Evolutionary conservation across 2,797 vertebrate species (phyloP).

Genomic region (Petrocephalus sullivani): DNA sequence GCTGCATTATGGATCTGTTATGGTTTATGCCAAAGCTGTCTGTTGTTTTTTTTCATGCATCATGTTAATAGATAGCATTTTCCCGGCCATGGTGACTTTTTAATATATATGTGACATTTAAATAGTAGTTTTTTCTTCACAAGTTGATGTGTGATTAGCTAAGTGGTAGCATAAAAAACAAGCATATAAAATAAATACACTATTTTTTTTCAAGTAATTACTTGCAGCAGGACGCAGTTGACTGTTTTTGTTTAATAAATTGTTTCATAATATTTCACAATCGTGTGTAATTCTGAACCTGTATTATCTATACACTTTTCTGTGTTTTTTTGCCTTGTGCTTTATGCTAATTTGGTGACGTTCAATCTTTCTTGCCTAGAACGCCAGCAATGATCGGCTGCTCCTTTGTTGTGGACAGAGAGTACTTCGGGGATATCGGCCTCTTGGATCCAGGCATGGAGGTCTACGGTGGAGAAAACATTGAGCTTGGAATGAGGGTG

Average conservation of each 20-base stretch:
- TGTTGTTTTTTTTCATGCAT: background rate
- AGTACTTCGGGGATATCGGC: slow-evolving; percentile 92
- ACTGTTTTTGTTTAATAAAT: too few relatives aligned
- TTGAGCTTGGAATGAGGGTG: slow-evolving; percentile 96
- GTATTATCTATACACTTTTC: background rate
- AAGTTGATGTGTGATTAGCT: too few relatives aligned
- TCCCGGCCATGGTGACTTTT: background rate
- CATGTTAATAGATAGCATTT: background rate
- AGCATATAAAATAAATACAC: too few relatives aligned
- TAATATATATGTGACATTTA: background rate
- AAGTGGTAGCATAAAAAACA: too few relatives aligned
- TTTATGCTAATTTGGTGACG: background rate
- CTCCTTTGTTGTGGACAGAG: slow-evolving; percentile 90
- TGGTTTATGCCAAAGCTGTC: background rate
- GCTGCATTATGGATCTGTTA: background rate
- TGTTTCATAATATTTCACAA: too few relatives aligned
- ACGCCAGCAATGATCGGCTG: slow-evolving; percentile 98
- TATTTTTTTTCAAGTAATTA: too few relatives aligned
- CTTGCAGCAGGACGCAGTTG: too few relatives aligned
- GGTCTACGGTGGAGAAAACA: slow-evolving; percentile 95
- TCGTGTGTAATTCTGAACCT: background rate
- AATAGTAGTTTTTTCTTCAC: too few relatives aligned
- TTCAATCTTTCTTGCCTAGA: slow-evolving; percentile 51
- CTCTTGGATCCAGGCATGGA: slow-evolving; percentile 96
- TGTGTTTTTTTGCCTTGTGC: background rate